These are phyloP conservation scores for Nephotettix cincticeps DNA, from an alignment of 1,140 invertebrate genomes.

Conservation along the genomic window DNA sequence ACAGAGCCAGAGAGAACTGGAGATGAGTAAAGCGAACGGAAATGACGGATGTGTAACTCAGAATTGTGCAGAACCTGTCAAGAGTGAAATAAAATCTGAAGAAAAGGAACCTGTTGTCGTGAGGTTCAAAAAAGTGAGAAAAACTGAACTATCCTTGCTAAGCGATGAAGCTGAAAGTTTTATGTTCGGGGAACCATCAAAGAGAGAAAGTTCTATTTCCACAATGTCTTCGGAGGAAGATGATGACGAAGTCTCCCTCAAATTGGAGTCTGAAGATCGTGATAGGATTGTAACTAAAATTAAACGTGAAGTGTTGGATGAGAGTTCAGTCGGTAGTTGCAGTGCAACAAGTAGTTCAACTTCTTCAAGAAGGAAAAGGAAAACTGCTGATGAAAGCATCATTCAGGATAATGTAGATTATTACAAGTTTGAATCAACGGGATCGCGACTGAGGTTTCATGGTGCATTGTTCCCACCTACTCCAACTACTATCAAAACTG, in stretches of 20 bases:
- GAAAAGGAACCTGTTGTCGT: constrained; percentile 57
- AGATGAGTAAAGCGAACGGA: constrained; percentile 26
- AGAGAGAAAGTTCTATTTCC: constrained; percentile 51
- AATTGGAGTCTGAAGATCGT: constrained; percentile 7
- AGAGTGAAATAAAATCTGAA: constrained; percentile 34
- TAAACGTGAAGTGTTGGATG: constrained; percentile 15
- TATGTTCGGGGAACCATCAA: constrained; percentile 69
- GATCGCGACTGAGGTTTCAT: constrained; percentile 54
- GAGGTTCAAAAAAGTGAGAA: constrained; percentile 59
- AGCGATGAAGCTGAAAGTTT: constrained; percentile 82
- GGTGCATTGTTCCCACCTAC: constrained; percentile 30
- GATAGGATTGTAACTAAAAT: constrained; percentile 12
- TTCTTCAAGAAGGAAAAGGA: constrained; percentile 29
- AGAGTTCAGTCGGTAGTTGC: constrained; percentile 16
- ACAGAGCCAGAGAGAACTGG: constrained; percentile 39
- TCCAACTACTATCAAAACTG: neutral
- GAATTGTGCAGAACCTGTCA: constrained; percentile 31
- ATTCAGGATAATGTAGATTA: constrained; percentile 61
- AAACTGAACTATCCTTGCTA: constrained; percentile 68
- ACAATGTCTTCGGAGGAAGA: constrained; percentile 44
- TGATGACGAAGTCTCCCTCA: constrained; percentile 14
- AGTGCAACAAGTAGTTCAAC: constrained; percentile 20
- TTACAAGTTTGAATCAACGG: constrained; percentile 61
- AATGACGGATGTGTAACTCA: constrained; percentile 35
- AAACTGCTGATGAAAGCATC: constrained; percentile 58